Conservation (phyloP, 1,140 invertebrate genomes). For the Drosophila subobscura region DNA sequence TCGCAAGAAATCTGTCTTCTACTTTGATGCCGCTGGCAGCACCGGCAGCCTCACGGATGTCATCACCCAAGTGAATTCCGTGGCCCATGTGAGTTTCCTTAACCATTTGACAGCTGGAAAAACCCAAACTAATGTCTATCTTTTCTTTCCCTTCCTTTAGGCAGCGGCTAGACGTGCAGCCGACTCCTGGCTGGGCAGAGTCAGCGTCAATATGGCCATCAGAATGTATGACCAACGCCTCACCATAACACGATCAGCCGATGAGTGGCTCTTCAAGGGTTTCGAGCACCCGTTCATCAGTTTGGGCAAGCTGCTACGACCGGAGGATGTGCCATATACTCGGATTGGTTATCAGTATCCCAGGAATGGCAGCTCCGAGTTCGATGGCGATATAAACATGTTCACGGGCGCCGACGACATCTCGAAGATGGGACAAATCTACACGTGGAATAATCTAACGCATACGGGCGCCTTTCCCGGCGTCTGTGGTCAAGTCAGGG, state of each 20-base stretch:
- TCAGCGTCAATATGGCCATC: not conserved
- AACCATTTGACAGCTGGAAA: too few relatives aligned
- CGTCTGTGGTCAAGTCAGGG: constrained; percentile 85
- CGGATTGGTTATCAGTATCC: constrained; percentile 91
- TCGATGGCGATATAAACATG: constrained; percentile 90
- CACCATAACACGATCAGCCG: constrained; percentile 86
- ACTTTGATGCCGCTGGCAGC: constrained; percentile 89
- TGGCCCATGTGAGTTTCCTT: constrained; percentile 88
- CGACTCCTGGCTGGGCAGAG: not conserved
- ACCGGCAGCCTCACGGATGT: constrained; percentile 90
- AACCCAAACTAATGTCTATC: not conserved
- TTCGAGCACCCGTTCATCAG: constrained; percentile 89
- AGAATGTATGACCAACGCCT: constrained; percentile 80
- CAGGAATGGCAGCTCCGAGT: constrained; percentile 89
- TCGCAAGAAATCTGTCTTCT: constrained; percentile 89
- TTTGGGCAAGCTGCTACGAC: constrained; percentile 83
- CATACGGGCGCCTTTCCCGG: constrained; percentile 86
- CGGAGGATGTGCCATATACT: constrained; percentile 86
- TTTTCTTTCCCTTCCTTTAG: constrained; percentile 83
- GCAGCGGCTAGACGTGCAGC: constrained; percentile 85
- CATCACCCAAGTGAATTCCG: constrained; percentile 92
- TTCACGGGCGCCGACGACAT: constrained; percentile 87
- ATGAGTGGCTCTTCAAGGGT: constrained; percentile 90
- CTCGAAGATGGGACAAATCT: constrained; percentile 87
- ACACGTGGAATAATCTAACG: constrained; percentile 88